Base-by-base conservation (phyloP, 1,140 invertebrate genomes). In the Pseudoatta argentina region DNA sequence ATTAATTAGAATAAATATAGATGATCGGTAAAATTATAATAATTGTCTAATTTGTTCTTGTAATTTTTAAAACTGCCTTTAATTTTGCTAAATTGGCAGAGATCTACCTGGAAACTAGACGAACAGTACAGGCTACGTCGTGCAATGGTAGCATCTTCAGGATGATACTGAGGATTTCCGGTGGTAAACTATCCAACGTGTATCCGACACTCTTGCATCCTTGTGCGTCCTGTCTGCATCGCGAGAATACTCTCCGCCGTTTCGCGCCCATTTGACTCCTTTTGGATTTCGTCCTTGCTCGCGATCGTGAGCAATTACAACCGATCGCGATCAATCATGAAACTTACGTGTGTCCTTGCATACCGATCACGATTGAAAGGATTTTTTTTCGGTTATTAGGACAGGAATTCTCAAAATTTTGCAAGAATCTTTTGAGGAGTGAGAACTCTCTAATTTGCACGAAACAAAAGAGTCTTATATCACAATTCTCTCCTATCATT, bases 151-250 rank as follows among this genome's bases (percentile, higher is more conserved):
- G 66, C 30, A 94, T 87, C 1, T 90, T 90, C 4, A 95, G 76
- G 12, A 95, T 92, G 90, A 93, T 93, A 73, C 95, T 93, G n/a
- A 95, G 67, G 16, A 95, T 86, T 90, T 95, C 95, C 6, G 94
- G 93, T 1, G 95, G 95, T 27, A 95, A 87, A 6, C 73, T 91
- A 8, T 95, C 94, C 48, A 95, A 77, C 14, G 87, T 92, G 39
- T 82, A 76, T 7, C 21, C 48, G 27, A 27, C 67, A 39, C 21
- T 12, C 39, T 57, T 48, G 34, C 12, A 1, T 83, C 51, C 55
- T 87, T 53, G 48, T 30, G 34, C 10, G 24, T 71, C 44, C 12
- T 79, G 87, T 27, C 67, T 61, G 44, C 72, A 88, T 89, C 21
- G 75, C n/a, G 82, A 66, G 10, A 87, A 87, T 34, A 88, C 21